A percentile compares a stretch with the other conserved stretches of the same genome.
These are phyloP conservation scores for Notodonta dromedarius DNA, from an alignment of 2,888 invertebrate species.

Conservation along the genomic window DNA sequence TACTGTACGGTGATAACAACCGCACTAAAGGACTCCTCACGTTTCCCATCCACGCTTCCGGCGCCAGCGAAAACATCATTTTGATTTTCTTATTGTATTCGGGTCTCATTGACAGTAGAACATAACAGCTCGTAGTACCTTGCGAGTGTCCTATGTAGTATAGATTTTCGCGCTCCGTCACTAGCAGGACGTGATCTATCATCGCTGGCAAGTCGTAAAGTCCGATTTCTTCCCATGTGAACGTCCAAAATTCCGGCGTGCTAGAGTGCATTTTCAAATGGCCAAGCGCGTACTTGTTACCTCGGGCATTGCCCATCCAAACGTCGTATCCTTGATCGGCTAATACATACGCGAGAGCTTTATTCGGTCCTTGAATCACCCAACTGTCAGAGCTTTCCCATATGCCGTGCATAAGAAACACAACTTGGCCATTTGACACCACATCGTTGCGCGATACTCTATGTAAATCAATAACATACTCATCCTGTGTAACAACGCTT, in stretches of 20 bases:
- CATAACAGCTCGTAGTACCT: slow-evolving; percentile 85
- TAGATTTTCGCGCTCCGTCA: slow-evolving; percentile 78
- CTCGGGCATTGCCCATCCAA: slow-evolving; percentile 94
- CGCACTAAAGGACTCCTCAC: slow-evolving; percentile 65
- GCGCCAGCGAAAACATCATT: slow-evolving; percentile 83
- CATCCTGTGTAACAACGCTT: slow-evolving; percentile 59
- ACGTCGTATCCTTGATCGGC: slow-evolving; percentile 88
- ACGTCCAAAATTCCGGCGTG: slow-evolving; percentile 63
- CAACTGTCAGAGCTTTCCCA: slow-evolving; percentile 69
- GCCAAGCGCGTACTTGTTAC: slow-evolving; percentile 83
- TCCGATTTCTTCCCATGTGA: slow-evolving; percentile 90
- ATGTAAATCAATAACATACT: slow-evolving; percentile 62
- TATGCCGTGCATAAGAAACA: slow-evolving; percentile 92
- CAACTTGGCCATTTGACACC: slow-evolving; percentile 58
- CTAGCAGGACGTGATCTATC: slow-evolving; percentile 85
- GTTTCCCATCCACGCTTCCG: slow-evolving; percentile 81
- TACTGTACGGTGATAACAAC: slow-evolving; percentile 50
- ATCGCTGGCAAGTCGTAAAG: slow-evolving; percentile 88
- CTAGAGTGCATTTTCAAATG: slow-evolving; percentile 49
- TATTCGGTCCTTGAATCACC: slow-evolving; percentile 84
- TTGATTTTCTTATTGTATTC: slow-evolving; percentile 83
- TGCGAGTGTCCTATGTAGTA: slow-evolving; percentile 89
- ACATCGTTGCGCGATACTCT: slow-evolving; percentile 48
- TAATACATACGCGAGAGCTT: slow-evolving; percentile 85
- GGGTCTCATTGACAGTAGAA: slow-evolving; percentile 79